Percentiles rank a stretch among this genome's conserved stretches.
phyloP scores from a whole-genome alignment of 2,888 invertebrate genomes.

The Eupithecia dodoneata region DNA sequence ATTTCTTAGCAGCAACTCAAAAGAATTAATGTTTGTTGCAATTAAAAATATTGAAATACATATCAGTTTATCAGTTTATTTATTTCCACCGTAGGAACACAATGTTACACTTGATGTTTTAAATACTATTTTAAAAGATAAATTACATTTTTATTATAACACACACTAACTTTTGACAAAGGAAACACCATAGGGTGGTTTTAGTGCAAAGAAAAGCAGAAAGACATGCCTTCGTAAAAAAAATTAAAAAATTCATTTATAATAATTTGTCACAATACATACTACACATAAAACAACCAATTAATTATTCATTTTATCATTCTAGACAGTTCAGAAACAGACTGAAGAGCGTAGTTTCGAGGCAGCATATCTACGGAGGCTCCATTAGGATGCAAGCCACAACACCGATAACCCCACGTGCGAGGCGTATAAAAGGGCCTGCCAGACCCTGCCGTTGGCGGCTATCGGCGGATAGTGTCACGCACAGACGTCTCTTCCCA shows the following conservation, averaged over 20 bases:
- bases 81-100: no score
- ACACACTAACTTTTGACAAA: no score
- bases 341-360: not conserved
- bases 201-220: no score
- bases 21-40: not conserved
- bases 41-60: not conserved
- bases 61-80: no score
- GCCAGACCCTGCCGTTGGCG: not conserved
- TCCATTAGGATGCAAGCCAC: slow-evolving; percentile 22
- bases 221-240: no score
- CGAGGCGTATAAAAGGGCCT: slow-evolving; percentile 11
- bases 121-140: no score
- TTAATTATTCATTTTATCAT: not conserved
- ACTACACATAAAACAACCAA: not conserved
- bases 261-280: no score
- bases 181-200: no score
- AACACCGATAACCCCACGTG: slow-evolving; percentile 11
- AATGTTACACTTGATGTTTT: no score
- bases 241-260: no score
- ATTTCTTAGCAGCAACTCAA: no score
- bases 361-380: not conserved
- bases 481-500: slow-evolving; percentile 3
- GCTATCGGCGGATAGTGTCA: slow-evolving; percentile 6
- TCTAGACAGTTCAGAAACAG: not conserved
- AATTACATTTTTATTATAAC: no score